Conservation (phyloP, 2,888 invertebrate species). For the Aphidius colemani region DNA sequence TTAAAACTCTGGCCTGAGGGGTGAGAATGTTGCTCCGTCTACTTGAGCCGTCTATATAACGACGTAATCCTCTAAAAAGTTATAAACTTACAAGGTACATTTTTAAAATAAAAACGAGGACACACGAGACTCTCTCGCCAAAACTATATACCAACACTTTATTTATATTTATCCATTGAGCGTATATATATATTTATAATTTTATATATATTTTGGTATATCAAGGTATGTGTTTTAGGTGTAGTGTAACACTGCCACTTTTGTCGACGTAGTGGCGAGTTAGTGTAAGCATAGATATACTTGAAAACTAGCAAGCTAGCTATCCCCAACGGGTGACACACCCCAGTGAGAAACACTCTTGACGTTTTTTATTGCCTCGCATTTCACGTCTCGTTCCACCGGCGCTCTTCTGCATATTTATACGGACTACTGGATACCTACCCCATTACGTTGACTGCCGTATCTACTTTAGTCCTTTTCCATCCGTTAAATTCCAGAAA, state of each 20-base stretch:
- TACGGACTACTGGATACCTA: slow-evolving; percentile 47
- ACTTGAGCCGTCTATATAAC: slow-evolving; percentile 38
- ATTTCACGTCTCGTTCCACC: slow-evolving; percentile 50
- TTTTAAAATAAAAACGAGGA: slow-evolving; percentile 47
- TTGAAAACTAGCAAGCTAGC: slow-evolving; percentile 23
- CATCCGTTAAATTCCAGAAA: too few relatives aligned
- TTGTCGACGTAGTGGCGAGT: slow-evolving; percentile 24
- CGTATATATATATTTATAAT: not conserved
- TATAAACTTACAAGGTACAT: slow-evolving; percentile 55
- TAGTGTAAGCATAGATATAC: slow-evolving; percentile 10
- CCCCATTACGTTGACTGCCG: slow-evolving; percentile 34
- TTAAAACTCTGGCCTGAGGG: slow-evolving; percentile 46
- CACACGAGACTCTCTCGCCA: slow-evolving; percentile 24
- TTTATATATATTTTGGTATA: not conserved
- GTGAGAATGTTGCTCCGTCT: slow-evolving; percentile 19
- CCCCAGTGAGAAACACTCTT: slow-evolving; percentile 38
- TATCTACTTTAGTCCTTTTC: slow-evolving; percentile 23
- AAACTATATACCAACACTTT: not conserved
- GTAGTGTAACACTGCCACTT: slow-evolving; percentile 12
- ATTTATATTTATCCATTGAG: not conserved
- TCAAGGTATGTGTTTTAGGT: not conserved
- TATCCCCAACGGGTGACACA: slow-evolving; percentile 32
- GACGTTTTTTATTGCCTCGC: slow-evolving; percentile 53
- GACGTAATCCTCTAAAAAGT: slow-evolving; percentile 54
- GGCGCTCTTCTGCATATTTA: slow-evolving; percentile 49